phyloP scores from a whole-genome alignment of 2,888 invertebrate genomes.

The Lordiphosa fenestrarum region DNA sequence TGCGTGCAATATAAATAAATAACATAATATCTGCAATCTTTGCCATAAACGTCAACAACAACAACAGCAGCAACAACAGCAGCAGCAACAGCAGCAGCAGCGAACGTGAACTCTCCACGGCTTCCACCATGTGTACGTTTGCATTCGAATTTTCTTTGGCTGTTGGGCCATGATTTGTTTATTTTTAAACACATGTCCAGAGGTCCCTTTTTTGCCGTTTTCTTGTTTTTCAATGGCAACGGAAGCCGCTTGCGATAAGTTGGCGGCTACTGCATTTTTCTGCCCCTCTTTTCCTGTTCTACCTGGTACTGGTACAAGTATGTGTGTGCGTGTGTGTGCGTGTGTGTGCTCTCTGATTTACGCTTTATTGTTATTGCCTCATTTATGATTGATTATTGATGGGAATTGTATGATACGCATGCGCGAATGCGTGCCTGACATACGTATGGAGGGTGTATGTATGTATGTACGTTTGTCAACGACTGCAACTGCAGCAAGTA shows the following conservation, averaged over 20 bases:
- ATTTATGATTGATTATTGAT: slow-evolving; percentile 74
- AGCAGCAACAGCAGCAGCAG: slow-evolving; percentile 15
- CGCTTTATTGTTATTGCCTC: slow-evolving; percentile 72
- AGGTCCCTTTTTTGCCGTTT: slow-evolving; percentile 23
- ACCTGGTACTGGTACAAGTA: slow-evolving; percentile 23
- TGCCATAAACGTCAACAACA: slow-evolving; percentile 46
- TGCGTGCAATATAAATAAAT: slow-evolving; percentile 61
- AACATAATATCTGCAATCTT: slow-evolving; percentile 68
- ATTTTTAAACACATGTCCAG: slow-evolving; percentile 64
- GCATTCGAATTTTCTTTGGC: slow-evolving; percentile 37
- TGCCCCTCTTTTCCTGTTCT: slow-evolving; percentile 18
- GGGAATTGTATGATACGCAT: slow-evolving; percentile 70
- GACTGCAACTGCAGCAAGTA: slow-evolving; percentile 9
- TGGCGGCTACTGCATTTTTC: slow-evolving; percentile 17
- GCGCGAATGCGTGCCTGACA: slow-evolving; percentile 69
- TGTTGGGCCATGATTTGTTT: slow-evolving; percentile 58
- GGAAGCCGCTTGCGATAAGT: slow-evolving; percentile 49
- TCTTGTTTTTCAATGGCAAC: slow-evolving; percentile 55
- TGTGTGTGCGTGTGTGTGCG: slow-evolving; percentile 2
- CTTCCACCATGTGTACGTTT: slow-evolving; percentile 61
- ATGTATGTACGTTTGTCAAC: background rate
- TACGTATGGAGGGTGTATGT: slow-evolving; percentile 24
- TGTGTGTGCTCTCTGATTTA: slow-evolving; percentile 54
- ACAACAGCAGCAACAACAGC: slow-evolving; percentile 20
- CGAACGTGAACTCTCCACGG: slow-evolving; percentile 32